Conservation (phyloP, 2,797 vertebrate species). For the Acomys russatus region DNA sequence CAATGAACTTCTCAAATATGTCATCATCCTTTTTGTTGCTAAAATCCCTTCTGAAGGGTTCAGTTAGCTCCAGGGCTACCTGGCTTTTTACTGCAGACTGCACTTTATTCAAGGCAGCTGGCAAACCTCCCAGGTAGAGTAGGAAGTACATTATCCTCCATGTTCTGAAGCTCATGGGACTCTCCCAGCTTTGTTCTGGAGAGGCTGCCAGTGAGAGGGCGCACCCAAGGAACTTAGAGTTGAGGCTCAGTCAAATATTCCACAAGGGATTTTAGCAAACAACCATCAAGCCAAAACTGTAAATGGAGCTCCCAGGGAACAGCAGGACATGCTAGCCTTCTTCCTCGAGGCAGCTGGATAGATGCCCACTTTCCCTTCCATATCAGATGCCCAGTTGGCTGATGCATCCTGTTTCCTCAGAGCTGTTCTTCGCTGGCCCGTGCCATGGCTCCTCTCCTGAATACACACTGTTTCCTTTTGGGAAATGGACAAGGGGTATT, state of each 20-base stretch:
- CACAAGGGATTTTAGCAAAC: conserved; percentile 26
- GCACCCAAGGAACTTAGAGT: neutral
- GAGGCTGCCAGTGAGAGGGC: neutral
- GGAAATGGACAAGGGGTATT: neutral
- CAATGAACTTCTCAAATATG: neutral
- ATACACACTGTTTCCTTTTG: neutral
- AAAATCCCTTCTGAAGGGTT: conserved; percentile 5
- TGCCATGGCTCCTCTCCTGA: neutral
- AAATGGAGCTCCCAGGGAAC: neutral
- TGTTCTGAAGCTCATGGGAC: neutral
- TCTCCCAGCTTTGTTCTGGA: neutral
- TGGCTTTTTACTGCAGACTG: neutral
- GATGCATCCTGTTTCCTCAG: neutral
- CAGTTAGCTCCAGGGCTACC: neutral
- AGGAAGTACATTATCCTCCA: neutral
- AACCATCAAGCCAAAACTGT: neutral
- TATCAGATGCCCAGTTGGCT: neutral
- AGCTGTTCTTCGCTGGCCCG: neutral
- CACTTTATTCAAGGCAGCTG: neutral
- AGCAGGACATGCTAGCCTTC: neutral
- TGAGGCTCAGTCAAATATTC: neutral
- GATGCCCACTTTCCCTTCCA: neutral
- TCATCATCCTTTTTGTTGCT: neutral
- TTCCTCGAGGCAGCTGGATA: neutral
- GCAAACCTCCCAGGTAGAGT: neutral